Evolutionary conservation across 1,140 invertebrate genomes (phyloP).

Genomic region (Drosophila nigrodunni): DNA sequence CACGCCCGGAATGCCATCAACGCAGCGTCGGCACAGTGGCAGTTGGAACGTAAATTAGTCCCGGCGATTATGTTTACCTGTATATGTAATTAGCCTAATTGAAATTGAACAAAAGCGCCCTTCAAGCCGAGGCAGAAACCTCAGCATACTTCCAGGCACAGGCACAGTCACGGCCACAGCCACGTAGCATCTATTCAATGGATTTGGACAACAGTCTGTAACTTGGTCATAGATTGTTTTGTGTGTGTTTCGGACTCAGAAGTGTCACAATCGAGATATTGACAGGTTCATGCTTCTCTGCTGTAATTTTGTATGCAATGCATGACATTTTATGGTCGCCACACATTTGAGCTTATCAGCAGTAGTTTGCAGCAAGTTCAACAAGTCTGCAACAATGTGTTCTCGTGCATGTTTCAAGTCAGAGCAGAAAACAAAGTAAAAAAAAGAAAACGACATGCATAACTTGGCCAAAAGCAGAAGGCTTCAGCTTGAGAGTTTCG

Average conservation of each 20-base stretch:
- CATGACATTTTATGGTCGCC: background rate
- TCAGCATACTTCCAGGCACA: too few species aligned
- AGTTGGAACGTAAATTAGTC: constrained; percentile 63
- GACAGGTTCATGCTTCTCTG: constrained; percentile 6
- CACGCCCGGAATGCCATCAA: constrained; percentile 3
- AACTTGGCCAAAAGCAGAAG: too few species aligned
- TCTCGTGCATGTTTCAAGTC: too few species aligned
- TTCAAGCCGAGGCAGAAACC: background rate
- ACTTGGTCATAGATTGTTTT: background rate
- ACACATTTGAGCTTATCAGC: background rate
- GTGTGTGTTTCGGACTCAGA: background rate
- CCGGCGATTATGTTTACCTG: constrained; percentile 73
- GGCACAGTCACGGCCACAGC: background rate
- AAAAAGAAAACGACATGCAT: too few species aligned
- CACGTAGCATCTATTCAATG: constrained; percentile 5
- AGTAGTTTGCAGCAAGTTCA: too few species aligned
- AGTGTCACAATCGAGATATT: background rate
- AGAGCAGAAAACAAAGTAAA: too few species aligned
- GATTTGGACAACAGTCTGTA: background rate
- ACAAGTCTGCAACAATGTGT: too few species aligned
- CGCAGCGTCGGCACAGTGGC: constrained; percentile 1
- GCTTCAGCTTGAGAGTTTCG: too few species aligned
- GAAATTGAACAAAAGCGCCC: constrained; percentile 64
- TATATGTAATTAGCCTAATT: constrained; percentile 80
- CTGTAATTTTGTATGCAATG: constrained; percentile 7